phyloP scores from a whole-genome alignment of 2,888 invertebrate genomes.

The Rhaphigaster nebulosa region DNA sequence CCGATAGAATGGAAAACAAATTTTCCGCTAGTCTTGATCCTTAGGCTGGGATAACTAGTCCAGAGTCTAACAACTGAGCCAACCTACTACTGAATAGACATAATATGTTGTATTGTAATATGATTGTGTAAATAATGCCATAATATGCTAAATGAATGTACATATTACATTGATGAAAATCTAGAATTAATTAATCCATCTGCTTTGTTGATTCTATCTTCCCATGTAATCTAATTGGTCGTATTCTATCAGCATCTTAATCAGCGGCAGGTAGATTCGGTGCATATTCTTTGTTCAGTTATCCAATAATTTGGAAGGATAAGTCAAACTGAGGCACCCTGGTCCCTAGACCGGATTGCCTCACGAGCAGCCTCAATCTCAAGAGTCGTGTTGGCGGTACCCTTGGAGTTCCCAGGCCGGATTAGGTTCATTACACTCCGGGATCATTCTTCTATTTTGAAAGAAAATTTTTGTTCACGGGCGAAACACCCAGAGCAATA shows the following conservation, averaged over 20 bases:
- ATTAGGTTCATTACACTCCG: conserved; percentile 26
- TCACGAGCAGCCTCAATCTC: conserved; percentile 16
- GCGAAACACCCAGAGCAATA: not conserved
- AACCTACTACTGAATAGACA: too few species aligned
- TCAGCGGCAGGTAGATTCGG: not conserved
- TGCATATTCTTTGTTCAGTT: not conserved
- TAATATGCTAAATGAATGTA: too few species aligned
- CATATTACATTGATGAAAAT: too few species aligned
- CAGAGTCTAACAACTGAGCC: too few species aligned
- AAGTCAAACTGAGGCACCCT: not conserved
- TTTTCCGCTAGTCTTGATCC: too few species aligned
- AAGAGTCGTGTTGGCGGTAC: conserved; percentile 18
- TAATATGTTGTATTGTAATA: too few species aligned
- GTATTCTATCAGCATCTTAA: not conserved
- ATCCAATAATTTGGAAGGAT: not conserved
- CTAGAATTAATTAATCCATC: too few species aligned
- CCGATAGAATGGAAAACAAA: too few species aligned
- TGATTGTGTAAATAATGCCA: too few species aligned
- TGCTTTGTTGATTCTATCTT: too few species aligned
- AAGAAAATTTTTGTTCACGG: conserved; percentile 42
- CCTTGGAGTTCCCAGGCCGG: conserved; percentile 21
- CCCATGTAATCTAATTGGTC: not conserved
- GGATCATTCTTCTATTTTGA: not conserved
- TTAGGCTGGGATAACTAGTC: too few species aligned
- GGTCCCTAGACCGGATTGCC: not conserved